Conservation (phyloP, 2,888 invertebrate species). For the Embidobia sp. region DNA sequence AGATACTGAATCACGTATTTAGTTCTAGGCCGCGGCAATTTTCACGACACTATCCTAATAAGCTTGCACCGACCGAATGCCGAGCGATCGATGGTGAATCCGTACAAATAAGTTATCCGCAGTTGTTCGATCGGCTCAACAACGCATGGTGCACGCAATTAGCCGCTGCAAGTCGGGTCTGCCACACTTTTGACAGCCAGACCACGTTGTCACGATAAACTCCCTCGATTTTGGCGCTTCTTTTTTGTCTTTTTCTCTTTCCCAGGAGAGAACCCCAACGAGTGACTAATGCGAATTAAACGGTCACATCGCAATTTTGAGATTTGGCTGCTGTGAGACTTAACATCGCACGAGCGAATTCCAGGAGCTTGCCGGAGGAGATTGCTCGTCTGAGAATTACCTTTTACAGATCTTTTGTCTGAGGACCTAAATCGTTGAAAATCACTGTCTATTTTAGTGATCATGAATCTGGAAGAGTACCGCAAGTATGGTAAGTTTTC, state of each 20-base stretch:
- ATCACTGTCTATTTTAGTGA: too few species aligned
- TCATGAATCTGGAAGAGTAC: constrained; percentile 80
- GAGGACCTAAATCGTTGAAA: too few species aligned
- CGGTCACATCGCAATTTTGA: constrained; percentile 79
- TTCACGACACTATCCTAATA: constrained; percentile 80
- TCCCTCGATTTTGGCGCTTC: background rate
- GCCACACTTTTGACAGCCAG: too few species aligned
- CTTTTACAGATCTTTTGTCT: too few species aligned
- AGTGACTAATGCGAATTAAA: constrained; percentile 77
- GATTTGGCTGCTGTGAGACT: constrained; percentile 78
- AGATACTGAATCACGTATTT: constrained; percentile 65
- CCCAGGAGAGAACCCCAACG: constrained; percentile 5
- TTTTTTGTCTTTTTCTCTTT: background rate
- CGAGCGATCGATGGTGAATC: constrained; percentile 80
- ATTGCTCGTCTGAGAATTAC: too few species aligned
- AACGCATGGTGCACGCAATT: constrained; percentile 63
- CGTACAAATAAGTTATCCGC: constrained; percentile 75
- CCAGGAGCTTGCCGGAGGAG: too few species aligned
- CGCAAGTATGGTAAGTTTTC: constrained; percentile 78
- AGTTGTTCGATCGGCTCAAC: constrained; percentile 64
- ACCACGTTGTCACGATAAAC: too few species aligned
- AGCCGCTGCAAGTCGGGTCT: too few species aligned
- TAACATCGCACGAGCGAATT: constrained; percentile 49
- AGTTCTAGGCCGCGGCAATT: constrained; percentile 78
- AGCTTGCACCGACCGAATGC: constrained; percentile 76